Percentiles rank a stretch among this genome's conserved stretches.
Conservation (phyloP, 2,113 vertebrate genomes). For the Pelusios castaneus region DNA sequence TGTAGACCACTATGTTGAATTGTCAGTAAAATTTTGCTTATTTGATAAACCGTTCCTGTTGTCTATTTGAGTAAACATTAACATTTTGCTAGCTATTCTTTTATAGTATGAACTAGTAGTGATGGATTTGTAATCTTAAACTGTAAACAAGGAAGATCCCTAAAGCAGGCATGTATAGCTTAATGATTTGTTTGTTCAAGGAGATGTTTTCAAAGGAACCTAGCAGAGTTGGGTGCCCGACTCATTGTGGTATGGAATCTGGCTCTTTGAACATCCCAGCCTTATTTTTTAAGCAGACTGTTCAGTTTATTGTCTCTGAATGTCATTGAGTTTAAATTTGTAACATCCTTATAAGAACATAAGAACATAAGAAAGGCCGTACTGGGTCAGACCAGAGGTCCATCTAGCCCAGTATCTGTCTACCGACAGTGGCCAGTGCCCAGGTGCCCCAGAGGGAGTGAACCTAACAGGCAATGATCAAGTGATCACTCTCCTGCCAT, state of each 20-base stretch:
- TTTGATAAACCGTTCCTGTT: not conserved
- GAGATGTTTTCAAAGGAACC: not conserved
- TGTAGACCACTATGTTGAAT: accelerated
- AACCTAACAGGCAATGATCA: no score
- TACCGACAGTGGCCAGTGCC: no score
- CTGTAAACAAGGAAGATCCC: not conserved
- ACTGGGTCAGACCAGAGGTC: no score
- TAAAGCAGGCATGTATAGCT: not conserved
- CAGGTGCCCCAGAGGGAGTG: no score
- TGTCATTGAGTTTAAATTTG: no score
- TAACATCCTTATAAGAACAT: no score
- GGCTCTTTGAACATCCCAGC: no score
- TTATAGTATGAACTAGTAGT: not conserved
- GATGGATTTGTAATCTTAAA: not conserved
- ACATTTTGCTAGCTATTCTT: not conserved
- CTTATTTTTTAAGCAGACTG: no score
- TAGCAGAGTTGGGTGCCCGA: not conserved
- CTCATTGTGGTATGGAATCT: not conserved
- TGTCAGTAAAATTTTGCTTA: not conserved
- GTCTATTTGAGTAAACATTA: not conserved
- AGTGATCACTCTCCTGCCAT: no score
- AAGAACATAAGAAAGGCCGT: no score
- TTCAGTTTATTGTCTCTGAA: no score
- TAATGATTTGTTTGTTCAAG: not conserved
- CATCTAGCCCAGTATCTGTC: no score